A percentile compares a stretch with the other conserved stretches of the same genome.
Evolutionary conservation across 2,888 invertebrate species (phyloP).

Genomic region (Pseudoips prasinana): DNA sequence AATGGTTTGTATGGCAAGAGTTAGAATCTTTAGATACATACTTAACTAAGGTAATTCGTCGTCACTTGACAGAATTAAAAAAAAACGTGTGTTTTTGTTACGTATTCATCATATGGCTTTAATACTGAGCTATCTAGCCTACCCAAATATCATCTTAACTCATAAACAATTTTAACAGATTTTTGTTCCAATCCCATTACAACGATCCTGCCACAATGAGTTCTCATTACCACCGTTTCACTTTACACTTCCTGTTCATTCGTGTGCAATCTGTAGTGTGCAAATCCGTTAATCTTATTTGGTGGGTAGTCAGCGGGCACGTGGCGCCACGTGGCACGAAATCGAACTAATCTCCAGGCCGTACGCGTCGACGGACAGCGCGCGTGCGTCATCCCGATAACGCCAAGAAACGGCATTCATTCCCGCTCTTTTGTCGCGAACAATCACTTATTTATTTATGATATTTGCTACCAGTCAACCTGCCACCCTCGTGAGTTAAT

Average conservation of each 20-base stretch:
- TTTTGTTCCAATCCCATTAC: neutral
- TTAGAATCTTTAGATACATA: too few relatives aligned
- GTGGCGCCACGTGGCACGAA: slow-evolving; percentile 78
- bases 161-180: too few relatives aligned
- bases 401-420: slow-evolving; percentile 79
- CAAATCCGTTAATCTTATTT: slow-evolving; percentile 82
- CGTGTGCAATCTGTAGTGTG: slow-evolving; percentile 82
- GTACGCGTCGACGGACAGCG: slow-evolving; percentile 69
- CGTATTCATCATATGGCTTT: too few relatives aligned
- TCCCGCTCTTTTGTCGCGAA: slow-evolving; percentile 77
- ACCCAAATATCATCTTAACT: too few relatives aligned
- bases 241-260: slow-evolving; percentile 81
- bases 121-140: too few relatives aligned
- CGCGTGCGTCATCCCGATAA: slow-evolving; percentile 77
- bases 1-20: too few relatives aligned
- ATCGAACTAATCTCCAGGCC: slow-evolving; percentile 77
- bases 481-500: slow-evolving; percentile 69
- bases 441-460: slow-evolving; percentile 81
- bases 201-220: slow-evolving; percentile 62
- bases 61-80: too few relatives aligned
- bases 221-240: slow-evolving; percentile 78
- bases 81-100: too few relatives aligned
- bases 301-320: slow-evolving; percentile 68
- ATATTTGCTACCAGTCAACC: slow-evolving; percentile 76
- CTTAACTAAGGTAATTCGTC: too few relatives aligned